Evolutionary conservation across 1,140 invertebrate species (phyloP).

Genomic region (Eriocheir sinensis): DNA sequence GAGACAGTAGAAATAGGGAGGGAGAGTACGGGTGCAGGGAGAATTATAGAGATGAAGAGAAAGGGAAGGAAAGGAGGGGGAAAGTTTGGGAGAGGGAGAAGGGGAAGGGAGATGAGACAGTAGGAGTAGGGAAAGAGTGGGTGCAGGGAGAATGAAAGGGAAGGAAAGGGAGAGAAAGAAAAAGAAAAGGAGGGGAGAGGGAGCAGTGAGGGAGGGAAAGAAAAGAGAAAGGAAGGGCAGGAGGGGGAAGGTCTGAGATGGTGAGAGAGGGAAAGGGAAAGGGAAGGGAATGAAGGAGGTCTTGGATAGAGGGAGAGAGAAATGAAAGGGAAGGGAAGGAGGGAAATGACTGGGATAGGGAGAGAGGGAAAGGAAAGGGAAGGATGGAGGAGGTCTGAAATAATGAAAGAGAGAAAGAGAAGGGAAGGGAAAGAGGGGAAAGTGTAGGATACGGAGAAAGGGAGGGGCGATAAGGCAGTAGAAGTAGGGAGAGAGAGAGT

Average conservation of each 20-base stretch:
- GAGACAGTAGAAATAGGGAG: background rate
- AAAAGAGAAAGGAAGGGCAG: too few relatives aligned
- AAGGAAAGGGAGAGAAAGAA: too few relatives aligned
- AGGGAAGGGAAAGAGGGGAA: too few relatives aligned
- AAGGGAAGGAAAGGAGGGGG: background rate
- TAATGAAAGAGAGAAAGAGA: too few relatives aligned
- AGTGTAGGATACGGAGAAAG: background rate
- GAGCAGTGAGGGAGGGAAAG: too few relatives aligned
- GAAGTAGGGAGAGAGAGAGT: too few relatives aligned
- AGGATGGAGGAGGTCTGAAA: too few relatives aligned
- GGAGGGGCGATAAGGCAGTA: background rate
- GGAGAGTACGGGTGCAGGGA: background rate
- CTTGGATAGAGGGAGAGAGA: background rate
- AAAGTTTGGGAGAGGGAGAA: too few relatives aligned
- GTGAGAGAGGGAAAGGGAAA: too few relatives aligned
- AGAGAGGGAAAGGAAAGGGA: background rate
- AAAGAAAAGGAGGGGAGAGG: too few relatives aligned
- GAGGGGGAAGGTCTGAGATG: too few relatives aligned
- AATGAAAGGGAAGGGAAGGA: background rate
- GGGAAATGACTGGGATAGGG: background rate
- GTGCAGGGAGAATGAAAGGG: background rate
- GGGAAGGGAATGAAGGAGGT: too few relatives aligned
- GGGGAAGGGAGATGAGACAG: background rate
- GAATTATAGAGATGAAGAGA: background rate
- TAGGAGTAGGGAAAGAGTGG: background rate